Conservation (phyloP, 2,797 vertebrate species). For the Anas acuta region DNA sequence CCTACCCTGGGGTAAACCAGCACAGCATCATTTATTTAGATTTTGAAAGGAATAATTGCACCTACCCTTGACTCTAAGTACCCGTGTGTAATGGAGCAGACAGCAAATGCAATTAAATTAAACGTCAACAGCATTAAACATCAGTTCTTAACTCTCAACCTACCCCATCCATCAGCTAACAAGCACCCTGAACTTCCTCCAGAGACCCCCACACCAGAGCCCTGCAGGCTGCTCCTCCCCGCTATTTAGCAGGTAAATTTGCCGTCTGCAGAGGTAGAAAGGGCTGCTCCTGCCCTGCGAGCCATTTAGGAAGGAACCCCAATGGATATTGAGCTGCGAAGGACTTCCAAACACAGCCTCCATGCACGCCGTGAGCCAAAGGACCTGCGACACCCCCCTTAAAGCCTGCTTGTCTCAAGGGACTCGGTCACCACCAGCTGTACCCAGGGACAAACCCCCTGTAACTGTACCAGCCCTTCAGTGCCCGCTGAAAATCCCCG, state of each 20-base stretch:
- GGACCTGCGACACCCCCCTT: no score
- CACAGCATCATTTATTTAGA: conserved; percentile 29
- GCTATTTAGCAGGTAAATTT: background rate
- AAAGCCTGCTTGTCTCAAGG: background rate
- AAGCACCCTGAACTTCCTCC: conserved; percentile 9
- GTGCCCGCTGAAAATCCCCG: background rate
- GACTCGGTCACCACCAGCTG: background rate
- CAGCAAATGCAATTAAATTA: conserved; percentile 51
- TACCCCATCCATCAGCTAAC: conserved; percentile 47
- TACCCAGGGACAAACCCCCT: background rate
- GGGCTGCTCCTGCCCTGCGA: background rate
- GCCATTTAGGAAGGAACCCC: background rate
- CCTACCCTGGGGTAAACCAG: conserved; percentile 30
- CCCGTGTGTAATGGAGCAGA: conserved; percentile 23
- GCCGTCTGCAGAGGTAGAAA: background rate
- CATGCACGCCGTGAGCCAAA: background rate
- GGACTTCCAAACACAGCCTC: background rate
- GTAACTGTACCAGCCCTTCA: background rate
- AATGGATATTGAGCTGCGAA: background rate
- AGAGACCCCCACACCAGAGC: background rate
- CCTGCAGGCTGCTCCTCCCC: background rate
- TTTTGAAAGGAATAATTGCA: conserved; percentile 63
- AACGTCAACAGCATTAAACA: conserved; percentile 57
- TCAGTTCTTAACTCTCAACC: conserved; percentile 46
- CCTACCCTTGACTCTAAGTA: conserved; percentile 48